Evolutionary conservation across 2,797 vertebrate genomes (phyloP).

Genomic region (Ctenopoma multispine): DNA sequence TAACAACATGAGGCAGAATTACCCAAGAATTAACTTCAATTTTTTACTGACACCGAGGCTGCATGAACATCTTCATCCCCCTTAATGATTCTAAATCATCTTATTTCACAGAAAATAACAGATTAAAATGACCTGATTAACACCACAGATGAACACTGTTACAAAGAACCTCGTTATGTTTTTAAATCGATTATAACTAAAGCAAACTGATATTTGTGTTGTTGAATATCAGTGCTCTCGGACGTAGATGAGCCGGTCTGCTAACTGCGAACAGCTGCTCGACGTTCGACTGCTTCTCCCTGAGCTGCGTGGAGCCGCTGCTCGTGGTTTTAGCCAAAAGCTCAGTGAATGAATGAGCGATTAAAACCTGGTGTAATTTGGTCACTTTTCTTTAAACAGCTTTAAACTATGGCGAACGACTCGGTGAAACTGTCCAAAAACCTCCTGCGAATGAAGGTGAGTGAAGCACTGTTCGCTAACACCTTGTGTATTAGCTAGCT

Average conservation of each 20-base stretch:
- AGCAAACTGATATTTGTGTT: too few species aligned
- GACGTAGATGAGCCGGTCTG: conserved; percentile 15
- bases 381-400: background rate
- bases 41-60: too few species aligned
- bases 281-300: conserved; percentile 16
- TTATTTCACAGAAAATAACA: too few species aligned
- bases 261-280: background rate
- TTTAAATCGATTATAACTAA: too few species aligned
- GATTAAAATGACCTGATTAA: too few species aligned
- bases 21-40: background rate
- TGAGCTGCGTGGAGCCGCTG: conserved; percentile 18
- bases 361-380: too few species aligned
- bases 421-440: conserved; percentile 81
- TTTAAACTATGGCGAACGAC: conserved; percentile 70
- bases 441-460: conserved; percentile 85
- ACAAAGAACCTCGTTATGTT: too few species aligned
- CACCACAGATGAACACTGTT: too few species aligned
- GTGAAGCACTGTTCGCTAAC: background rate
- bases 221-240: background rate
- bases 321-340: conserved; percentile 3
- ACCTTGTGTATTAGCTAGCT: background rate
- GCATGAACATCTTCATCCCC: too few species aligned
- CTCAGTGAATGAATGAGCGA: background rate
- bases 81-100: too few species aligned
- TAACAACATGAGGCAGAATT: background rate